These are phyloP conservation scores for Ooceraea biroi DNA, from an alignment of 1,140 invertebrate species.

Conservation along the genomic window DNA sequence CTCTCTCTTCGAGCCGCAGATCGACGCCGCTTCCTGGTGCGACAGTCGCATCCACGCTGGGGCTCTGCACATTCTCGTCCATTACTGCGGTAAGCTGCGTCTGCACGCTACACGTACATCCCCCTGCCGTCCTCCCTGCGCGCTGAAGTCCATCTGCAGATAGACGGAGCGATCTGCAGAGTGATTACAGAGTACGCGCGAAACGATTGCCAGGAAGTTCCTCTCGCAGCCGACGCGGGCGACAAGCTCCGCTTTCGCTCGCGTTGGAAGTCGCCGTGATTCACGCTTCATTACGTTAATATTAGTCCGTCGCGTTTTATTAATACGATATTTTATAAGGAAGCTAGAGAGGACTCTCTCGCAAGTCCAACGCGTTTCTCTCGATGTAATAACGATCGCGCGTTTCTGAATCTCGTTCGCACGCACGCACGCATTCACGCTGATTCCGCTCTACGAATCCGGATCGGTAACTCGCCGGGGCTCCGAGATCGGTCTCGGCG, in stretches of 20 bases:
- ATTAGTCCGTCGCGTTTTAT: too few species aligned
- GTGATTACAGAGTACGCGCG: too few species aligned
- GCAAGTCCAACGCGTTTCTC: too few species aligned
- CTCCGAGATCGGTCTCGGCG: not conserved
- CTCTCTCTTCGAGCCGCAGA: slow-evolving; percentile 89
- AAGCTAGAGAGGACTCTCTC: not conserved
- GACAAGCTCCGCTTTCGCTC: too few species aligned
- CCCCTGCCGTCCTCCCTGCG: not conserved
- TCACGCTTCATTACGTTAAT: too few species aligned
- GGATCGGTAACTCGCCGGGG: slow-evolving; percentile 11
- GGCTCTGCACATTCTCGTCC: slow-evolving; percentile 82
- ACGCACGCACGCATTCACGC: too few species aligned
- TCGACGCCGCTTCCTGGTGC: slow-evolving; percentile 84
- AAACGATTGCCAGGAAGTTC: too few species aligned
- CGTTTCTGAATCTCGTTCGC: not conserved
- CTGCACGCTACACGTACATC: slow-evolving; percentile 36
- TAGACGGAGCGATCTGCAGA: slow-evolving; percentile 27
- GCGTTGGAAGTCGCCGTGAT: too few species aligned
- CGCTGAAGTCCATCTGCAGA: not conserved
- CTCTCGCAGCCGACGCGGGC: too few species aligned
- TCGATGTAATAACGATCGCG: not conserved
- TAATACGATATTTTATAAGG: too few species aligned
- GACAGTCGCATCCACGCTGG: slow-evolving; percentile 83
- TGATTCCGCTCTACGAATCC: not conserved
- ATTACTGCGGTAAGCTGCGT: slow-evolving; percentile 82